Evolutionary conservation across 2,888 invertebrate genomes (phyloP).

Genomic region (Leptinotarsa juncta): DNA sequence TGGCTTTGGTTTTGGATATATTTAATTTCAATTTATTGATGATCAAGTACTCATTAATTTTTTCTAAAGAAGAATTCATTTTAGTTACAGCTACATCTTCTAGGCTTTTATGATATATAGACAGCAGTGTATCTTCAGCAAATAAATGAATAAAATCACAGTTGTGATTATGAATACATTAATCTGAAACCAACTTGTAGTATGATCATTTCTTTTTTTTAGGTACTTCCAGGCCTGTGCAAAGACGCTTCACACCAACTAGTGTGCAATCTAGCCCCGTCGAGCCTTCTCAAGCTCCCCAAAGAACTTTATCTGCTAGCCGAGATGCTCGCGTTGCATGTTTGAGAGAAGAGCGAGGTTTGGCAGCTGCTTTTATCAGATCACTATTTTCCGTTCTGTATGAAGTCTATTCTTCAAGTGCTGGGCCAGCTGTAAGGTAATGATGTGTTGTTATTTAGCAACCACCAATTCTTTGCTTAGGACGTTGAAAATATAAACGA

Average conservation of each 20-base stretch:
- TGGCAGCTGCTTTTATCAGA: constrained; percentile 75
- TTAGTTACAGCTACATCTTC: too few relatives aligned
- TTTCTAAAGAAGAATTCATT: too few relatives aligned
- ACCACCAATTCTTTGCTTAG: too few relatives aligned
- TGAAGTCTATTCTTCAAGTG: constrained; percentile 92
- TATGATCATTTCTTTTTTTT: background rate
- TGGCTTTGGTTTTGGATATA: too few relatives aligned
- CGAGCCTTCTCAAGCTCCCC: constrained; percentile 54
- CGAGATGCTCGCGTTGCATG: constrained; percentile 78
- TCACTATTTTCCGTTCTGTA: constrained; percentile 94
- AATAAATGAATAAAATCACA: too few relatives aligned
- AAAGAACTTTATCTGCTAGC: constrained; percentile 60
- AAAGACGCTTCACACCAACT: constrained; percentile 73
- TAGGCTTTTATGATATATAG: too few relatives aligned
- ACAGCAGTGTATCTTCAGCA: too few relatives aligned
- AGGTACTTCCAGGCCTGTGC: constrained; percentile 80
- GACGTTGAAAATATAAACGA: too few relatives aligned
- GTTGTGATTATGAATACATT: too few relatives aligned
- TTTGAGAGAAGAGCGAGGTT: constrained; percentile 76
- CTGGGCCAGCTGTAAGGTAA: constrained; percentile 92
- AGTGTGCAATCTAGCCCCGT: constrained; percentile 61
- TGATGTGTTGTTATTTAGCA: background rate
- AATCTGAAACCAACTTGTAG: too few relatives aligned
- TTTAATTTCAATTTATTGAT: too few relatives aligned
- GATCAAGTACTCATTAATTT: too few relatives aligned